Conservation (phyloP, 2,113 vertebrate genomes). For the Salvelinus fontinalis region DNA sequence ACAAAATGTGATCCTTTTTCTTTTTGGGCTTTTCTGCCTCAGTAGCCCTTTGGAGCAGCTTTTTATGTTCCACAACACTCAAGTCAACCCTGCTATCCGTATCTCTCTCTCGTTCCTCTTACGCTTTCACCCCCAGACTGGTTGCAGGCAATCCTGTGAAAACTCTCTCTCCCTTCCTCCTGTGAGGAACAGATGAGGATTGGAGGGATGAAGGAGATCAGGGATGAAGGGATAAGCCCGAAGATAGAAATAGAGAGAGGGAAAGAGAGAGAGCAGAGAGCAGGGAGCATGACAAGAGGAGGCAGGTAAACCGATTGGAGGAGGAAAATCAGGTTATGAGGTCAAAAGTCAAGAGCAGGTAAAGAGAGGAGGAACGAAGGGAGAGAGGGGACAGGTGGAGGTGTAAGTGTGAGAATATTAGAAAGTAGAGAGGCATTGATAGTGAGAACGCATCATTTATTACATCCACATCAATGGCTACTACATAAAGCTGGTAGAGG, state of each 20-base stretch:
- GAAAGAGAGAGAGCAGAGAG: constrained; percentile 13
- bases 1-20: constrained; percentile 9
- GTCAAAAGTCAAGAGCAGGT: constrained; percentile 60
- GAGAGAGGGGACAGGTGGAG: constrained; percentile 17
- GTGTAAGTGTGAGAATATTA: constrained; percentile 47
- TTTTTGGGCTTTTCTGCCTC: constrained; percentile 28
- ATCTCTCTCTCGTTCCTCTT: constrained; percentile 37
- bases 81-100: constrained; percentile 24
- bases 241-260: constrained; percentile 70
- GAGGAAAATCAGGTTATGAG: constrained; percentile 70
- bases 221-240: constrained; percentile 78
- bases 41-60: constrained; percentile 9
- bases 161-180: constrained; percentile 62
- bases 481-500: too few relatives aligned
- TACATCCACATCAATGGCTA: too few relatives aligned
- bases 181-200: constrained; percentile 72
- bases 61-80: constrained; percentile 45
- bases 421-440: too few relatives aligned
- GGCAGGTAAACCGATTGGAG: constrained; percentile 70
- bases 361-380: constrained; percentile 31
- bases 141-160: constrained; percentile 57
- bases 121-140: constrained; percentile 60
- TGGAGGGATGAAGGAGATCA: constrained; percentile 81
- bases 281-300: constrained; percentile 25
- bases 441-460: too few relatives aligned